Conservation (phyloP, 2,888 invertebrate species). For the Eupithecia subfuscata region DNA sequence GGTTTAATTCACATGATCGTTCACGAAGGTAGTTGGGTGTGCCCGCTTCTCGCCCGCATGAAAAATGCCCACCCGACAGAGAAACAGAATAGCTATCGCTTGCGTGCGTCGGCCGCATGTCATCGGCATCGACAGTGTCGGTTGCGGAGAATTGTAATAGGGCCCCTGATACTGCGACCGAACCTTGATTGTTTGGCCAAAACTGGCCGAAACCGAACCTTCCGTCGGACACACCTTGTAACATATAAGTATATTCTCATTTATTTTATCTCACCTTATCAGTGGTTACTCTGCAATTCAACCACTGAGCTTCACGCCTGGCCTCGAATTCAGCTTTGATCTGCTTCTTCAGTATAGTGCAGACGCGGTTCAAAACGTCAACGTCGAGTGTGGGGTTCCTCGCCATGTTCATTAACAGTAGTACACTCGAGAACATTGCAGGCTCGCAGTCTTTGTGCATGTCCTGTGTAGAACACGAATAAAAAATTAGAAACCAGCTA, state of each 20-base stretch:
- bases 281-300: constrained; percentile 4
- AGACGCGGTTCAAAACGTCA: constrained; percentile 84
- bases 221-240: neutral
- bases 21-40: too few relatives aligned
- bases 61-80: too few relatives aligned
- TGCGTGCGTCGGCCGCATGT: too few relatives aligned
- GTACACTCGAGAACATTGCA: constrained; percentile 94
- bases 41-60: too few relatives aligned
- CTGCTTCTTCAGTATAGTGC: constrained; percentile 77
- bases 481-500: neutral
- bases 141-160: too few relatives aligned
- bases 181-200: too few relatives aligned
- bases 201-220: too few relatives aligned
- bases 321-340: constrained; percentile 47
- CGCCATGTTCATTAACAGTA: constrained; percentile 90
- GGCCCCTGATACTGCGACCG: too few relatives aligned
- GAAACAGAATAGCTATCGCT: too few relatives aligned
- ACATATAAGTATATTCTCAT: neutral
- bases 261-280: constrained; percentile 16
- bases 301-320: neutral
- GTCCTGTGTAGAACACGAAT: constrained; percentile 71
- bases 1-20: too few relatives aligned
- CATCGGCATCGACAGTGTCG: too few relatives aligned
- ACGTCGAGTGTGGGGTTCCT: constrained; percentile 84
- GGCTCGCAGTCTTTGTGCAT: constrained; percentile 94